These are phyloP conservation scores for Edolisoma coerulescens DNA, from an alignment of 2,113 vertebrate species.

Conservation along the genomic window DNA sequence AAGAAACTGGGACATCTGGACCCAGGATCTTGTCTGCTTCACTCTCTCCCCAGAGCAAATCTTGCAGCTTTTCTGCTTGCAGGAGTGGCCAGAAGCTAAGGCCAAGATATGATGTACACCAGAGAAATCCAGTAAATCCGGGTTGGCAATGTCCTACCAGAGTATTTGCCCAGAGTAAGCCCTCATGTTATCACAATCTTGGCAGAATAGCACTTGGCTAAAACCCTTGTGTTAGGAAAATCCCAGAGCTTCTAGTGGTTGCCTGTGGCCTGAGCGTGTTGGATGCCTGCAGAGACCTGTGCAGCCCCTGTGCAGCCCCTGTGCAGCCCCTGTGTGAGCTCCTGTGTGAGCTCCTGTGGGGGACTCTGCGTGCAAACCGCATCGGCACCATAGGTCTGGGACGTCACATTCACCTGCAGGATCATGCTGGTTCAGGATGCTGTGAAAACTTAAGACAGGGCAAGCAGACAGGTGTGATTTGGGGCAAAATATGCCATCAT, in stretches of 20 bases:
- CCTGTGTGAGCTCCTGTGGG: accelerated
- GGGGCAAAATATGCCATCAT: neutral
- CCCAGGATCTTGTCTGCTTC: neutral
- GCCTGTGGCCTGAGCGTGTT: neutral
- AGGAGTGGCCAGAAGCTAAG: neutral
- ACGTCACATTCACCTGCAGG: accelerated
- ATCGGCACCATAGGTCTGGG: accelerated
- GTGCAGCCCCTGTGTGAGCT: neutral
- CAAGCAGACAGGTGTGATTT: neutral
- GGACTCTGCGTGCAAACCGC: neutral
- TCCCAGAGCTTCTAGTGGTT: neutral
- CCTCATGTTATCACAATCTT: neutral
- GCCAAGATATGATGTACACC: neutral
- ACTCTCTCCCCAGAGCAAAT: neutral
- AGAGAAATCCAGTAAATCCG: neutral
- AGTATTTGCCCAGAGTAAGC: neutral
- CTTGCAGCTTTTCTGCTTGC: neutral
- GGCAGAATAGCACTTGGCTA: neutral
- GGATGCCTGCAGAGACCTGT: neutral
- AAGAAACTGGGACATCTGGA: neutral
- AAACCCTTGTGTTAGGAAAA: neutral
- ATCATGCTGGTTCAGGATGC: neutral
- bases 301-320: no score
- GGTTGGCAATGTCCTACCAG: neutral
- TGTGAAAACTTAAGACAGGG: neutral